These are phyloP conservation scores for Troides helena DNA, from an alignment of 2,888 invertebrate genomes.

Conservation along the genomic window DNA sequence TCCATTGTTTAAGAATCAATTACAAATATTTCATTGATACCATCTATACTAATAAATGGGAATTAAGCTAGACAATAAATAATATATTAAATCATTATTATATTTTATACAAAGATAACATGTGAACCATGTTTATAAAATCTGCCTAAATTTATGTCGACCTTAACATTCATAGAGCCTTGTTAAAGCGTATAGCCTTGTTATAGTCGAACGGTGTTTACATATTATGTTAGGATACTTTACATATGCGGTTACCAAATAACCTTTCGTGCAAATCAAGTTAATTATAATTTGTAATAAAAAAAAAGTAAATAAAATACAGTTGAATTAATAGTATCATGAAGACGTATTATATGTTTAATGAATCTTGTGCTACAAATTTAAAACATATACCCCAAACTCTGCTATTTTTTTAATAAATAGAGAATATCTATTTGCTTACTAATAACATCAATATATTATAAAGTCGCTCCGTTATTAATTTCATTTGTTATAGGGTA, in stretches of 20 bases:
- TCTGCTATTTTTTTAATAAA: too few species aligned
- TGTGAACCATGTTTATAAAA: not conserved
- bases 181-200: constrained; percentile 8
- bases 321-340: too few species aligned
- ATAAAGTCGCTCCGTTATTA: too few species aligned
- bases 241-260: not conserved
- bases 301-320: not conserved
- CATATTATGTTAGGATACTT: constrained; percentile 3
- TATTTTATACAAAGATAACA: not conserved
- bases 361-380: too few species aligned
- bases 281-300: not conserved
- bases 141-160: not conserved
- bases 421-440: too few species aligned
- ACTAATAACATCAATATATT: too few species aligned
- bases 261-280: not conserved
- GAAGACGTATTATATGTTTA: too few species aligned
- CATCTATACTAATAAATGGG: not conserved
- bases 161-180: constrained; percentile 21
- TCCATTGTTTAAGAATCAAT: not conserved
- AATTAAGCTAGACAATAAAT: too few species aligned
- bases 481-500: too few species aligned
- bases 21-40: not conserved
- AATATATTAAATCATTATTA: not conserved
- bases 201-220: constrained; percentile 14
- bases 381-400: too few species aligned